These are phyloP conservation scores for Perca fluviatilis DNA, from an alignment of 2,113 vertebrate genomes.

Conservation along the genomic window DNA sequence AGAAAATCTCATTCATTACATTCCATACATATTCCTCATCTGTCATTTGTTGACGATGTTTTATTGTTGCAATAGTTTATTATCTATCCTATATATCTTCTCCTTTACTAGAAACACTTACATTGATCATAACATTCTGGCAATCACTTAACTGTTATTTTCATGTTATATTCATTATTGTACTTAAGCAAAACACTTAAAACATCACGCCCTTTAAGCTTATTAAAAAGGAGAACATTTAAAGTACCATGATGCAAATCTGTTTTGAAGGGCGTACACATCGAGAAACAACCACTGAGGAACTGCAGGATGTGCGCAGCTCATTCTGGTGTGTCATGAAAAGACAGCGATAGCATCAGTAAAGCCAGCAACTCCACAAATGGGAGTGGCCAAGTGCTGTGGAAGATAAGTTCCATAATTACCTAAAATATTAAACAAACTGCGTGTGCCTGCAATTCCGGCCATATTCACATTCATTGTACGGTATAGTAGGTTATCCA, in stretches of 20 bases:
- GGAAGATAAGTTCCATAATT: constrained; percentile 61
- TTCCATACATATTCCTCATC: not conserved
- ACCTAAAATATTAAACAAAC: not conserved
- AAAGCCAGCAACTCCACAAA: constrained; percentile 26
- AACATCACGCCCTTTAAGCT: not conserved
- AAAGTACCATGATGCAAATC: not conserved
- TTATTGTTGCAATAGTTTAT: not conserved
- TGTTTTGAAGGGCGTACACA: not conserved
- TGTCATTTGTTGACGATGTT: not conserved
- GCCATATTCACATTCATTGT: not conserved
- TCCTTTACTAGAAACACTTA: too few relatives aligned
- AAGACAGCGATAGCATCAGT: constrained; percentile 59
- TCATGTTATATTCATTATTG: not conserved
- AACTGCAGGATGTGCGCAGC: constrained; percentile 57
- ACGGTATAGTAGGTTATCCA: not conserved
- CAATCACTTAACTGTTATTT: not conserved
- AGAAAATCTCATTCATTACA: not conserved
- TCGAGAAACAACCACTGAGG: not conserved
- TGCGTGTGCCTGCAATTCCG: constrained; percentile 32
- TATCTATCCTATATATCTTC: not conserved
- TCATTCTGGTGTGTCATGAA: not conserved
- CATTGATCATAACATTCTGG: not conserved
- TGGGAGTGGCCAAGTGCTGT: constrained; percentile 44
- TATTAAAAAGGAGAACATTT: not conserved
- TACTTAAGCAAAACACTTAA: not conserved